Evolutionary conservation across 2,113 vertebrate genomes (phyloP), one percentile per base, ranked within the genome.

Genomic region (Collichthys lucidus): DNA sequence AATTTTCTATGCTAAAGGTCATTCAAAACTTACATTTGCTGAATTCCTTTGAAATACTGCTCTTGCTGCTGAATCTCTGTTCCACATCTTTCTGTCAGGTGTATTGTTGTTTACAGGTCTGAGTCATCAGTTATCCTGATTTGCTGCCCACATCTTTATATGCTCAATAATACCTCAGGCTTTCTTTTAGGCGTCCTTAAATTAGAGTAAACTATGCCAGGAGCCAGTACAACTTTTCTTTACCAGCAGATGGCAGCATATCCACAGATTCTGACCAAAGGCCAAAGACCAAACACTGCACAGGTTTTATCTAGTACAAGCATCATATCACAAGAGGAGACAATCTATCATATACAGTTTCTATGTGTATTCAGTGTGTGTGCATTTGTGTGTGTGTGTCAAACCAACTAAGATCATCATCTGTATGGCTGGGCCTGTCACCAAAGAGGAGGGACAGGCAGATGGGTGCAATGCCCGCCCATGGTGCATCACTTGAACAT

Each of bases 181-280:
- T 46, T 55, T 16, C 35, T 40, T 40, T 40, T 40, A 40, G 8
- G 20, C 3, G 50, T 16, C 14, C 47, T 5, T 49, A 46, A 46
- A 46, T 3, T 46, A 40, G 35, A 40, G 35, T 40, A 35, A 35
- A 35, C 52, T 20, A 3, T 19, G 29, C 19, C 6, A n/a, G 16
- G 44, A 53, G 5, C 4, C 11, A 50, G 2, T 9, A 1, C 2
- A 8, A 16, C 47, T 17, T 5, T 24, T 44, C 12, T 69, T 67
- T 5, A 50, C 60, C 87, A 86, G 15, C 61, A 91, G 90, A 52
- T 81, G 86, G 76, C 29, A 40, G 42, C 26, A 84, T n/a, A 68
- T 56, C 10, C 56, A 49, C 76, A 64, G 35, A 53, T 69, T 72
- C 11, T 9, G 0, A 49, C 8, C 19, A 31, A 53, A 19, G 17